A percentile compares a stretch with the other conserved stretches of the same genome.
phyloP scores from a whole-genome alignment of 2,888 invertebrate genomes.

The Sminthurinus aureus region DNA sequence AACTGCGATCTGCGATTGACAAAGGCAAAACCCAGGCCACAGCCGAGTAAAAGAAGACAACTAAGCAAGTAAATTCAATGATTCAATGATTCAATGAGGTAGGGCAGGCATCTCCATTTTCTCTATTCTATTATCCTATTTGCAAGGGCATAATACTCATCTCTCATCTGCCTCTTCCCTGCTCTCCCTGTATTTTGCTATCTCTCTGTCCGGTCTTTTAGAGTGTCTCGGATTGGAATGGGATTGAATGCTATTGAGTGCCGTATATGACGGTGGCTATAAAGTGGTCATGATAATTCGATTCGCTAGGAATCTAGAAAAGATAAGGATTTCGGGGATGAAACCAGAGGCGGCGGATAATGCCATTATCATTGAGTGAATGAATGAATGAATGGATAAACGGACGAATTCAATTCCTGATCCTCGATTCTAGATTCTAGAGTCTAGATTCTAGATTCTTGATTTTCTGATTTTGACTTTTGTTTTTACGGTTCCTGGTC shows the following conservation, averaged over 20 bases:
- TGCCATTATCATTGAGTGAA: background rate
- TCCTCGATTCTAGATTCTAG: too few relatives aligned
- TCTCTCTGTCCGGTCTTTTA: background rate
- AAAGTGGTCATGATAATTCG: conserved; percentile 21
- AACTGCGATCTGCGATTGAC: background rate
- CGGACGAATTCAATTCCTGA: background rate
- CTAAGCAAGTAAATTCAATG: background rate
- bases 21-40: background rate
- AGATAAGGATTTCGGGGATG: conserved; percentile 28
- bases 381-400: background rate
- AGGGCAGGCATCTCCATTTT: conserved; percentile 4
- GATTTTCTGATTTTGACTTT: background rate
- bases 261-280: background rate
- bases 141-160: background rate
- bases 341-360: background rate
- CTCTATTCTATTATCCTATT: too few relatives aligned
- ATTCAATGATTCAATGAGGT: conserved; percentile 23
- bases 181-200: background rate
- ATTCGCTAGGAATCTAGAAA: conserved; percentile 1
- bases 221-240: too few relatives aligned
- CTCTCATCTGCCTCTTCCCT: background rate
- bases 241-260: too few relatives aligned
- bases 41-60: background rate
- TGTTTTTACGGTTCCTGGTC: background rate
- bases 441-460: too few relatives aligned